Conservation (phyloP, 1,140 invertebrate species). For the Branchinecta lindahli region DNA sequence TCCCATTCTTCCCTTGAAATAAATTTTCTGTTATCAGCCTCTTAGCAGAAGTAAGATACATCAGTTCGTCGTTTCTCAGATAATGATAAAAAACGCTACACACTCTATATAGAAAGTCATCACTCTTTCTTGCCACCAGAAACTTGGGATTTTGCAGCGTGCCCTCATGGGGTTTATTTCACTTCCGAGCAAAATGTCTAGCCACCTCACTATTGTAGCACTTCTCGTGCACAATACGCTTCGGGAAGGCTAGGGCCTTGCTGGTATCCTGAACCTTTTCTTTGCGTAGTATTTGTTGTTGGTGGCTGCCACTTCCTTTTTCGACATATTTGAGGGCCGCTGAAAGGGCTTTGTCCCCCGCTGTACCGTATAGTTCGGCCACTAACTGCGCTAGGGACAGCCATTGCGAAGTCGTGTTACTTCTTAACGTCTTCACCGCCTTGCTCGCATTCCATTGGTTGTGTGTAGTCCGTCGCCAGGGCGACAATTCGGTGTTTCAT, state of each 20-base stretch:
- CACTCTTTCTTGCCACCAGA: background rate
- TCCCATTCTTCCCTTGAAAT: background rate
- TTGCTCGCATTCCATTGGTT: background rate
- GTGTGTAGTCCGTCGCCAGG: background rate
- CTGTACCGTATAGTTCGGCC: background rate
- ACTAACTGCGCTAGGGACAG: background rate
- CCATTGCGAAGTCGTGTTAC: background rate
- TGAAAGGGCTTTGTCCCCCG: background rate
- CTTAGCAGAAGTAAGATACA: background rate
- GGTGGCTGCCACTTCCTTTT: background rate
- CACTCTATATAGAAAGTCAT: background rate
- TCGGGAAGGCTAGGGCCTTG: too few species aligned
- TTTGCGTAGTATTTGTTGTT: background rate
- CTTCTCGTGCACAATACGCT: background rate
- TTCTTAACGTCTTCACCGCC: background rate
- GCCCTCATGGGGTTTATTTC: background rate
- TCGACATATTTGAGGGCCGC: background rate
- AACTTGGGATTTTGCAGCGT: background rate
- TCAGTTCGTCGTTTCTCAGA: background rate
- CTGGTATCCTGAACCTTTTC: background rate
- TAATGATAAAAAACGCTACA: background rate
- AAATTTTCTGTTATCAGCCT: too few species aligned
- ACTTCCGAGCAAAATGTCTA: conserved; percentile 4
- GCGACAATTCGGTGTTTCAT: background rate
- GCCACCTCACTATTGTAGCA: background rate